Conservation (phyloP, 1,140 invertebrate species). For the Protaetia brevitarsis region DNA sequence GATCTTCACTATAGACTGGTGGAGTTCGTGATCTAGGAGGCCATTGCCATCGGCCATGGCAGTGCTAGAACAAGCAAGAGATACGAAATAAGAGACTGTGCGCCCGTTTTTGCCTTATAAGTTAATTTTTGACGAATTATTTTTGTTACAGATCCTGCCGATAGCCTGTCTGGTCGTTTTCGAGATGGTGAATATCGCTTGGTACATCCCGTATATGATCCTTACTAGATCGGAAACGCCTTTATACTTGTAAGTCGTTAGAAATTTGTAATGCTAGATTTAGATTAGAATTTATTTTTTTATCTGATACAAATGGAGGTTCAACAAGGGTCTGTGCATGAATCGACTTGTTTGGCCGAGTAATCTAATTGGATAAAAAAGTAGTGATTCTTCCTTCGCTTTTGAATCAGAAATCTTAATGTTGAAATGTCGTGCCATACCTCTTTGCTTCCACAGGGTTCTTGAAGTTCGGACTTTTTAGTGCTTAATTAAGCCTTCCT, state of each 20-base stretch:
- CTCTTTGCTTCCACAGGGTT: too few species aligned
- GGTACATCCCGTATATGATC: not conserved
- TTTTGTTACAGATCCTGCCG: constrained; percentile 49
- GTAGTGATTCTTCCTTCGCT: too few species aligned
- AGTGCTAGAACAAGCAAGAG: constrained; percentile 42
- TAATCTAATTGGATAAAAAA: too few species aligned
- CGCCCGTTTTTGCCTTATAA: too few species aligned
- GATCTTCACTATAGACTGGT: constrained; percentile 58
- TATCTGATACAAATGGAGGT: too few species aligned
- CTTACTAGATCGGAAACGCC: not conserved
- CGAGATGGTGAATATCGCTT: not conserved
- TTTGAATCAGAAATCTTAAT: too few species aligned
- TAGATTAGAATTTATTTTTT: not conserved
- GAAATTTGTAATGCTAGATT: too few species aligned
- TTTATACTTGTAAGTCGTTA: not conserved
- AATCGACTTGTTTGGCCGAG: too few species aligned
- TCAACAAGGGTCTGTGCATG: too few species aligned
- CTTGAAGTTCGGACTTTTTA: too few species aligned
- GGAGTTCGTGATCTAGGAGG: constrained; percentile 60
- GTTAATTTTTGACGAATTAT: constrained; percentile 30
- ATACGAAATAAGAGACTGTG: constrained; percentile 30
- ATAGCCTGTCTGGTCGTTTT: constrained; percentile 26
- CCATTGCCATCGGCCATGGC: constrained; percentile 52
- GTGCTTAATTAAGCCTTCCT: too few species aligned
- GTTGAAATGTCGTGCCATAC: too few species aligned